phyloP scores from a whole-genome alignment of 1,140 invertebrate genomes.

The Sogatella furcifera region DNA sequence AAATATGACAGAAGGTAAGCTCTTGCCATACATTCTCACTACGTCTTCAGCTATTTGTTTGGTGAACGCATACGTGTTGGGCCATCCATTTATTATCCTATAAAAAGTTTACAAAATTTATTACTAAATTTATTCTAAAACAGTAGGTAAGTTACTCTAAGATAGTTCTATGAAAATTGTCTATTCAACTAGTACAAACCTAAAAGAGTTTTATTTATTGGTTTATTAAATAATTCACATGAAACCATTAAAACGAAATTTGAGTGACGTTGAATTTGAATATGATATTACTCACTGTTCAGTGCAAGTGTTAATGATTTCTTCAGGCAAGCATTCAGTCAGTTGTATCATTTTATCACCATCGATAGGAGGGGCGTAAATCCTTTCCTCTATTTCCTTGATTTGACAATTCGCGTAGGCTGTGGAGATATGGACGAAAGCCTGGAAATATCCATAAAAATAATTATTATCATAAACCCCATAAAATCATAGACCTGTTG shows the following conservation, averaged over 20 bases:
- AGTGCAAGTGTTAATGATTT: constrained; percentile 36
- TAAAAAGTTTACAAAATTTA: constrained; percentile 12
- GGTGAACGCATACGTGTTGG: constrained; percentile 57
- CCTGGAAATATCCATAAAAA: constrained; percentile 24
- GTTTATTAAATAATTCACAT: no score
- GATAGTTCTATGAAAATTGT: no score
- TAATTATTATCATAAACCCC: no score
- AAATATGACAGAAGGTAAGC: constrained; percentile 46
- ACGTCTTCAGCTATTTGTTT: constrained; percentile 53
- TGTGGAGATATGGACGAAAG: constrained; percentile 54
- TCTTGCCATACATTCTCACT: constrained; percentile 37
- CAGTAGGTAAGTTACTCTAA: no score
- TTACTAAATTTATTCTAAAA: no score
- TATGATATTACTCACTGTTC: constrained; percentile 32
- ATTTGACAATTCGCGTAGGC: constrained; percentile 56
- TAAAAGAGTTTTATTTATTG: no score
- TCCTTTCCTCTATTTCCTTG: constrained; percentile 47
- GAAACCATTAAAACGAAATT: no score
- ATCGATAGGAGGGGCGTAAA: constrained; percentile 37
- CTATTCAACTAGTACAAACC: no score
- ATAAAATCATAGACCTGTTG: no score
- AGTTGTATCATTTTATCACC: constrained; percentile 37
- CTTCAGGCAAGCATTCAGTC: constrained; percentile 36
- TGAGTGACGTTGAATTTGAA: no score
- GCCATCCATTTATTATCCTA: constrained; percentile 44